Base-by-base conservation (phyloP, 1,140 invertebrate species). In the Temnothorax nylanderi region DNA sequence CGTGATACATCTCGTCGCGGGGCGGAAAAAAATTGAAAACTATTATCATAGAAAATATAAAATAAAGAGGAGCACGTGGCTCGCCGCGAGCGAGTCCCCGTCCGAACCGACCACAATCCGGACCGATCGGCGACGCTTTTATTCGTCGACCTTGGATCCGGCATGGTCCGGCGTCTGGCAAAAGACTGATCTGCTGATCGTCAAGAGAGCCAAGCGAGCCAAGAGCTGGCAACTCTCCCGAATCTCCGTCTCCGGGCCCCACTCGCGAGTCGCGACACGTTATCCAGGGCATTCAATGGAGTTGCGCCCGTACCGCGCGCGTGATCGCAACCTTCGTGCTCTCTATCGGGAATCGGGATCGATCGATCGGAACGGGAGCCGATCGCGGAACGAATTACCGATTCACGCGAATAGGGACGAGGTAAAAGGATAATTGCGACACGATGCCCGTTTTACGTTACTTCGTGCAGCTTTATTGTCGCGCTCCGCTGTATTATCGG, bases 261-360 rank as follows among this genome's bases (percentile, higher is more conserved):
- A 56, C 13, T 75, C 49, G 18, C 26, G 26, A 26, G 26, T 26
- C 26, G 26, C 26, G 26, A 26, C 26, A 26, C 69, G 51, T 75
- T 72, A 41, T 69, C 62, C 62, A 69, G 16, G 26, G 26, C 26
- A 26, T 26, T 26, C 26, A 1, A 26, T 26, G 4, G 44, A 74
- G 41, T 49, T 58, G 58, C 64, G 74, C 26, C 26, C 26, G 26
- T 26, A 26, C 10, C 41, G 41, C 51, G 21, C 37, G 16, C 51
- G 37, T 37, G 80, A 86, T 81, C 65, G 77, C 71, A 80, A 69
- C 86, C 86, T 87, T 87, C 86, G 81, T 85, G 67, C 67, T 72
- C 77, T 37, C 80, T 26, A 26, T 47, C n/a, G n/a, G n/a, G n/a
- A n/a, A 44, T 67, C 21, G 47, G 37, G 18, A 64, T 69, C 69